These are phyloP conservation scores for Sitodiplosis mosellana DNA, from an alignment of 1,140 invertebrate species.

Conservation along the genomic window DNA sequence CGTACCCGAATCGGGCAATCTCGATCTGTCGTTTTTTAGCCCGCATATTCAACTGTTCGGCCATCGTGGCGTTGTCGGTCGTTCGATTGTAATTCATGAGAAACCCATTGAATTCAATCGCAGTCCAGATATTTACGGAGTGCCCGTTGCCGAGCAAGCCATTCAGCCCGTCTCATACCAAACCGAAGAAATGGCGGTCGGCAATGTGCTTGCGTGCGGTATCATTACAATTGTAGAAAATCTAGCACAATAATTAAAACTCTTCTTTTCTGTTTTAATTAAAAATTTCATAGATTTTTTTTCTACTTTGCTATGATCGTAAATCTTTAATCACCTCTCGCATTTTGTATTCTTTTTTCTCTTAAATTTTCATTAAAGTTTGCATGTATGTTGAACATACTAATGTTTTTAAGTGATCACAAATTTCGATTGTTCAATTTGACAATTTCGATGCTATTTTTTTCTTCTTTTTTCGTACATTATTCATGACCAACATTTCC, in stretches of 20 bases:
- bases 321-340: too few species aligned
- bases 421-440: too few species aligned
- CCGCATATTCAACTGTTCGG: conserved; percentile 19
- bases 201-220: conserved; percentile 17
- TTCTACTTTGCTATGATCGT: too few species aligned
- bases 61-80: conserved; percentile 21
- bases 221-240: conserved; percentile 14
- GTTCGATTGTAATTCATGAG: conserved; percentile 21
- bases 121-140: conserved; percentile 19
- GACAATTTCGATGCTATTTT: too few species aligned
- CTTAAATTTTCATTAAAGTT: too few species aligned
- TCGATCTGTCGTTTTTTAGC: conserved; percentile 17
- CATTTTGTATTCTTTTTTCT: too few species aligned
- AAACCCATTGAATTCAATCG: conserved; percentile 22
- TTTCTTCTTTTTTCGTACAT: too few species aligned
- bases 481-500: too few species aligned
- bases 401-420: too few species aligned
- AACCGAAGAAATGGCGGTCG: conserved; percentile 21
- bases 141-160: conserved; percentile 12
- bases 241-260: not conserved
- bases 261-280: too few species aligned
- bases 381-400: too few species aligned
- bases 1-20: conserved; percentile 18
- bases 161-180: conserved; percentile 15
- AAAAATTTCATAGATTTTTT: too few species aligned